Percentiles rank a stretch among this genome's conserved stretches.
Evolutionary conservation across 2,797 vertebrate genomes (phyloP).

Genomic region (Borostomias antarcticus): DNA sequence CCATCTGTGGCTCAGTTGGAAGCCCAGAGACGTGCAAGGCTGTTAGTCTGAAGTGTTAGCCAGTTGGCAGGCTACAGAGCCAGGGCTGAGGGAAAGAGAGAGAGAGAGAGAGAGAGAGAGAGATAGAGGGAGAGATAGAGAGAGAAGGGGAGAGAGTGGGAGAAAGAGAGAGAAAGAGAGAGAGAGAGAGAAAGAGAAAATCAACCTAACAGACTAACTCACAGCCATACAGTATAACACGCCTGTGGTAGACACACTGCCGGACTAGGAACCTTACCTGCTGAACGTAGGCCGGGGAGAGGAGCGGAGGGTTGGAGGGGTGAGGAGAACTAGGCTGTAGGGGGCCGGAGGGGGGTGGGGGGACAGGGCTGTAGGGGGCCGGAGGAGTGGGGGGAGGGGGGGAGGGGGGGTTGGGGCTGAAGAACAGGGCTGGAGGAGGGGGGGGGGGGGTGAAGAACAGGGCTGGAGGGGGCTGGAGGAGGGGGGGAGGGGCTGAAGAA

Average conservation of each 20-base stretch:
- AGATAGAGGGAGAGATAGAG: background rate
- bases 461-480: too few relatives aligned
- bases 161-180: conserved; percentile 23
- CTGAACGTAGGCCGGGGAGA: too few relatives aligned
- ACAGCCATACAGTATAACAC: conserved; percentile 10
- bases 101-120: conserved; percentile 30
- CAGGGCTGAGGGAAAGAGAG: conserved; percentile 24
- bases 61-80: conserved; percentile 20
- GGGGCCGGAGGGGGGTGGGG: too few relatives aligned
- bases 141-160: background rate
- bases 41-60: conserved; percentile 35
- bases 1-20: conserved; percentile 33
- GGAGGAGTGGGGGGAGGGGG: too few relatives aligned
- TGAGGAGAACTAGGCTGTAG: too few relatives aligned
- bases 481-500: too few relatives aligned
- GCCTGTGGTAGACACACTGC: conserved; percentile 9
- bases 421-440: too few relatives aligned
- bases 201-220: conserved; percentile 28
- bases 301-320: too few relatives aligned
- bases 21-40: conserved; percentile 24
- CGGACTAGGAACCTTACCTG: background rate
- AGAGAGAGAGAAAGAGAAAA: conserved; percentile 25
- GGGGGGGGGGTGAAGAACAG: too few relatives aligned
- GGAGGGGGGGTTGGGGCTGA: too few relatives aligned
- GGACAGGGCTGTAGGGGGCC: too few relatives aligned